A percentile compares a stretch with the other conserved stretches of the same genome.
phyloP scores from a whole-genome alignment of 2,113 vertebrate species.

The Galemys pyrenaicus region DNA sequence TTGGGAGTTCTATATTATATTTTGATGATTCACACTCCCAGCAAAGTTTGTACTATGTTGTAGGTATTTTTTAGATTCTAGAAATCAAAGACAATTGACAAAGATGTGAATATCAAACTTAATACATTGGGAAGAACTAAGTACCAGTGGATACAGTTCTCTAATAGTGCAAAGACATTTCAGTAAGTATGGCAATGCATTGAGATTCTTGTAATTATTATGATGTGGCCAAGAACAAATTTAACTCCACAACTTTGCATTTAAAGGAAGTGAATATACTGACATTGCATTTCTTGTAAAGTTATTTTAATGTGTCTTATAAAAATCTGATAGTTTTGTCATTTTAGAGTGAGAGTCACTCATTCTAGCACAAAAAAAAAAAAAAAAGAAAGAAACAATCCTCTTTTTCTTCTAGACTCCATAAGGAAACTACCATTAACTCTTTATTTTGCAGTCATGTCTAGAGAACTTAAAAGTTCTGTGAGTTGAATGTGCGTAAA shows the following conservation, averaged over 20 bases:
- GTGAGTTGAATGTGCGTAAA: neutral
- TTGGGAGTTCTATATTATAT: too few species aligned
- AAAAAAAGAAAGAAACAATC: neutral
- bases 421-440: neutral
- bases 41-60: neutral
- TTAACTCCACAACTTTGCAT: neutral
- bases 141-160: neutral
- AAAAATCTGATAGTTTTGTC: constrained; percentile 8
- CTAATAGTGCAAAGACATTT: neutral
- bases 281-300: neutral
- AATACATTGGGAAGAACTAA: neutral
- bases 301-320: neutral
- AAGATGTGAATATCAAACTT: neutral
- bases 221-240: neutral
- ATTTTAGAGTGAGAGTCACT: neutral
- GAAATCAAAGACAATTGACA: neutral
- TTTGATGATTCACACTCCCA: neutral
- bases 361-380: neutral
- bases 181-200: neutral
- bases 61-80: neutral
- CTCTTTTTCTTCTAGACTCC: neutral
- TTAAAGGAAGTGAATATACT: neutral
- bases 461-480: neutral
- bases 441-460: too few species aligned
- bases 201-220: neutral